Evolutionary conservation across 2,113 vertebrate genomes (phyloP).

Genomic region (Acanthochromis polyacanthus): DNA sequence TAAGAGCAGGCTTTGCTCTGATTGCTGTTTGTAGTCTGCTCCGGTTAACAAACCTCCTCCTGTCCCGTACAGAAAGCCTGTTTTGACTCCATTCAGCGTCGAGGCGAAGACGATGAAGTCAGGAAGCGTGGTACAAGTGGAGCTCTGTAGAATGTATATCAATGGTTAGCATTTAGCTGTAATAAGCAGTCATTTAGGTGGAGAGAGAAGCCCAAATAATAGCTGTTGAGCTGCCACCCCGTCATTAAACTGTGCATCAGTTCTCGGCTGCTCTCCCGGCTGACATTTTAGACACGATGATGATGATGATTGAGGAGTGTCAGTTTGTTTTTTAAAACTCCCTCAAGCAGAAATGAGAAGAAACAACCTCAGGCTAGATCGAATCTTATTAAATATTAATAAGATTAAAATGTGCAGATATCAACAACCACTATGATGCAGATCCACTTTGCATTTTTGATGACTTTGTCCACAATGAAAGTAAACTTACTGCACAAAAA

Average conservation of each 20-base stretch:
- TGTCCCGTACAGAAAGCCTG: conserved; percentile 20
- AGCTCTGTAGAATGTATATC: conserved; percentile 23
- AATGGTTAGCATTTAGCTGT: conserved; percentile 50
- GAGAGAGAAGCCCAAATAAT: conserved; percentile 25
- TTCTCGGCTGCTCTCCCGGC: conserved; percentile 4
- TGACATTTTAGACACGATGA: conserved; percentile 21
- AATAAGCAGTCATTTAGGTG: conserved; percentile 42
- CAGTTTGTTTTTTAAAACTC: not conserved
- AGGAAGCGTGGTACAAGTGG: conserved; percentile 27
- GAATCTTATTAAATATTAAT: not conserved
- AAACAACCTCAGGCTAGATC: not conserved
- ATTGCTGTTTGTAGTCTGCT: conserved; percentile 25
- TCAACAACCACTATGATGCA: too few species aligned
- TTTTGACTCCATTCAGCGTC: conserved; percentile 23
- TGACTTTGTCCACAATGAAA: too few species aligned
- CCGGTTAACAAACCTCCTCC: conserved; percentile 30
- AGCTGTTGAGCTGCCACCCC: not conserved
- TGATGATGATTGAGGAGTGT: conserved; percentile 3
- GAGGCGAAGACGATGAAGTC: conserved; percentile 24
- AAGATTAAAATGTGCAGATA: not conserved
- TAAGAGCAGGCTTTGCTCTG: conserved; percentile 15
- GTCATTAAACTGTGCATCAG: conserved; percentile 19
- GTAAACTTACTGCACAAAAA: too few species aligned
- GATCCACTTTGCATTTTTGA: too few species aligned
- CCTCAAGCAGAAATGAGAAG: not conserved